Evolutionary conservation across 1,140 invertebrate genomes (phyloP).

Genomic region (Penaeus vannamei): DNA sequence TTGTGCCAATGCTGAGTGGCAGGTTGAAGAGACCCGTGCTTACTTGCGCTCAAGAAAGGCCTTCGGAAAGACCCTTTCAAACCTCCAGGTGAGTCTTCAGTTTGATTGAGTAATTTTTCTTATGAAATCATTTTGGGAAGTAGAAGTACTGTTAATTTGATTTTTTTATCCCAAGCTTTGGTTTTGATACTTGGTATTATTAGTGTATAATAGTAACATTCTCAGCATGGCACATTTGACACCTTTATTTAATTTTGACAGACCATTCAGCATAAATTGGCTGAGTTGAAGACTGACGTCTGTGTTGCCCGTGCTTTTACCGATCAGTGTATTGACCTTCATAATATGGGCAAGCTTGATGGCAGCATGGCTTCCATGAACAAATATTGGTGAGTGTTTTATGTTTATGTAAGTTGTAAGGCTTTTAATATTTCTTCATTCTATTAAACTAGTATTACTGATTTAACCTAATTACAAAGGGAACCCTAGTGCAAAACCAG

Average conservation of each 20-base stretch:
- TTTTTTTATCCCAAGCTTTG: neutral
- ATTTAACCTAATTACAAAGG: too few relatives aligned
- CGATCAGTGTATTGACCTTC: constrained; percentile 73
- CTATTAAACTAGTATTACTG: too few relatives aligned
- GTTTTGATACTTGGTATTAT: neutral
- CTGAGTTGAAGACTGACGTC: constrained; percentile 74
- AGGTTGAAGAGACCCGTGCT: constrained; percentile 74
- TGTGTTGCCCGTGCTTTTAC: constrained; percentile 73
- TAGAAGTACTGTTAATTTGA: neutral
- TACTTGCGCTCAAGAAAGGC: constrained; percentile 74
- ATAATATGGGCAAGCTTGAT: constrained; percentile 71
- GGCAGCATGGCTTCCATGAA: constrained; percentile 73
- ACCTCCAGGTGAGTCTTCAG: constrained; percentile 71
- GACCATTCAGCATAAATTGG: constrained; percentile 74
- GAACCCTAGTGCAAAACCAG: too few relatives aligned
- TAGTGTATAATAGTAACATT: neutral
- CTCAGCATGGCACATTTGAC: neutral
- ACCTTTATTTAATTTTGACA: constrained; percentile 66
- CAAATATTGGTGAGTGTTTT: constrained; percentile 72
- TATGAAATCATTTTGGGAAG: too few relatives aligned
- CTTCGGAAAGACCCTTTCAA: constrained; percentile 73
- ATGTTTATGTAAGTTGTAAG: too few relatives aligned
- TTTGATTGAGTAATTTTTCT: neutral
- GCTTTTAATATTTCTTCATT: too few relatives aligned
- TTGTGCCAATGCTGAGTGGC: constrained; percentile 72